Evolutionary conservation across 2,113 vertebrate species (phyloP), one percentile per base, ranked within the genome.

Genomic region (Cranoglanis bouderius): DNA sequence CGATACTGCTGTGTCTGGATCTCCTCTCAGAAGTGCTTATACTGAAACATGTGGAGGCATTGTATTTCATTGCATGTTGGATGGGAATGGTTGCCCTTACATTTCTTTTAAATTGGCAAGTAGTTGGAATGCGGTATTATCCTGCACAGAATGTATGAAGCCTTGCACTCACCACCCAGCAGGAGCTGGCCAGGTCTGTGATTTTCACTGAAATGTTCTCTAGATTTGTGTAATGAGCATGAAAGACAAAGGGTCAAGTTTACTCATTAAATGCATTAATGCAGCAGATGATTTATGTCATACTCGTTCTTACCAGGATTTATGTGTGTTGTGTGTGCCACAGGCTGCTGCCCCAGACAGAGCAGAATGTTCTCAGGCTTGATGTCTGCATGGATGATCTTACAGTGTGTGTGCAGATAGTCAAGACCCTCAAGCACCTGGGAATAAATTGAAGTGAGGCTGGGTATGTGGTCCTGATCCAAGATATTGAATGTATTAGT

Each of bases 1-100:
- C 97, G 94, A 89, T 97, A 98, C 26, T 97, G 96, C 90, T 96
- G 96, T 1, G 97, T 98, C 94, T 98, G 97, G 91, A 98, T 98
- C 92, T 97, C 94, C 87, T 96, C 96, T 77, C 96, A 96, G 93
- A 97, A 96, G 82, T 97, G 96, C 91, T 97, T 97, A 93, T 97
- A 97, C 97, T 97, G 90, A 6, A 90, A 90, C 32, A 84, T 16
- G 81, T 10, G 13, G 29, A 84, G 32, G 89, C 0, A 89, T 74
- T 12, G 82, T 26, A 13, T 63, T 49, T 63, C 12, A 61, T 16
- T 87, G 46, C 18, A 78, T n/a, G 8, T 59, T 63, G 16, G 7
- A 32, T n/a, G 0, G 43, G 24, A 77, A 61, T 32, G 0, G 4
- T 32, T 46, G 26, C 3, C 12, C 1, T 75, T 38, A 19, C 46